Percentiles rank a stretch among this genome's conserved stretches.
These are phyloP conservation scores for Toxotes lorentzi DNA, from an alignment of 2,797 vertebrate genomes.

Conservation along the genomic window DNA sequence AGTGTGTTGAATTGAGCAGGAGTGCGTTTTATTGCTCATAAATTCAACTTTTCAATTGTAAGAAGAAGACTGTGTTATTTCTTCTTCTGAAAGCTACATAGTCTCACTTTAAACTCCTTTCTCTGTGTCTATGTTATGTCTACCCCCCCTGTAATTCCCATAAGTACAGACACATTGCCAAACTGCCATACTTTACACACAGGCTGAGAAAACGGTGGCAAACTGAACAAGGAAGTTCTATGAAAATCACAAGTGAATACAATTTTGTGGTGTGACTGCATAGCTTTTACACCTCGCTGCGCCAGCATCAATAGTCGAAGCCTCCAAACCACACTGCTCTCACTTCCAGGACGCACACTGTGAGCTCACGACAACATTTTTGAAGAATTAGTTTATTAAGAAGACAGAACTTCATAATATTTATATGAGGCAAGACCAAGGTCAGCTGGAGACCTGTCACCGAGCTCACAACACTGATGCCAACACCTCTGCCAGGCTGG, in stretches of 20 bases:
- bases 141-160: constrained; percentile 40
- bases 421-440: constrained; percentile 40
- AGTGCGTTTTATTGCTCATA: constrained; percentile 12
- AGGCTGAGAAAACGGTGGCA: constrained; percentile 58
- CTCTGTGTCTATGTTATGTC: constrained; percentile 38
- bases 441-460: constrained; percentile 44
- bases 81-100: constrained; percentile 15
- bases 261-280: constrained; percentile 53
- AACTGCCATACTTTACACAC: constrained; percentile 48
- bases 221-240: constrained; percentile 57
- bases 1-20: constrained; percentile 11
- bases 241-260: constrained; percentile 52
- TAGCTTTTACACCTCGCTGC: constrained; percentile 54
- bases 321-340: constrained; percentile 64
- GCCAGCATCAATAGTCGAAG: constrained; percentile 68
- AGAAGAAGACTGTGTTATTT: constrained; percentile 18
- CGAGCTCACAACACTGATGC: constrained; percentile 15
- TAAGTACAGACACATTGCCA: constrained; percentile 38
- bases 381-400: constrained; percentile 57
- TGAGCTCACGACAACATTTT: constrained; percentile 60
- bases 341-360: constrained; percentile 56
- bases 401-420: constrained; percentile 52
- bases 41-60: constrained; percentile 32
- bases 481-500: constrained; percentile 40
- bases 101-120: constrained; percentile 32